Conservation (phyloP, 1,140 invertebrate species). For the Ceratina calcarata region DNA sequence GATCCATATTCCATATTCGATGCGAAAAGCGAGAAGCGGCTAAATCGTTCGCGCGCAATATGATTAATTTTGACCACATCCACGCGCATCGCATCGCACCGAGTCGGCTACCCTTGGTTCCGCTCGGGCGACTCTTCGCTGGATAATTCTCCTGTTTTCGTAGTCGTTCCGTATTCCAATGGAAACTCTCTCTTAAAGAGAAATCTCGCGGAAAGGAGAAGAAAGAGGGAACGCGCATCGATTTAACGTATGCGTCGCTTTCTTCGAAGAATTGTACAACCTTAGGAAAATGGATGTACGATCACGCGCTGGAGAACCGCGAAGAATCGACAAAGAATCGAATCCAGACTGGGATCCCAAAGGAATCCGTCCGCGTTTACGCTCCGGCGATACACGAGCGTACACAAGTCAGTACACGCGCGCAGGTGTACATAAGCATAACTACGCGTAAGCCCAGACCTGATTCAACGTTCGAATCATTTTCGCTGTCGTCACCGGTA, state of each 20-base stretch:
- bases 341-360: not conserved
- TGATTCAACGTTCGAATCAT: not conserved
- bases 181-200: not conserved
- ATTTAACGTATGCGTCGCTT: not conserved
- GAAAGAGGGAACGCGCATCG: not conserved
- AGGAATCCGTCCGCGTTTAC: not conserved
- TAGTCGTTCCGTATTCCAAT: no score
- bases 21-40: not conserved
- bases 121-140: no score
- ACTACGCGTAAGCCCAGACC: no score
- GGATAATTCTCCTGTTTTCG: no score
- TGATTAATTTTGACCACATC: not conserved
- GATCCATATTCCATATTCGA: not conserved
- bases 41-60: not conserved
- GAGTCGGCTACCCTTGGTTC: no score
- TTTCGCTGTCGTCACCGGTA: not conserved
- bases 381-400: not conserved
- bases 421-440: no score
- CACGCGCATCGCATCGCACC: no score
- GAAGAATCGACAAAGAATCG: conserved; percentile 2
- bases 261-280: not conserved
- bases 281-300: not conserved
- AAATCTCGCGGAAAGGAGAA: not conserved
- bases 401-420: no score
- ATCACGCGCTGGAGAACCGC: not conserved